Conservation (phyloP, 2,888 invertebrate species). For the Sinelater perroti region DNA sequence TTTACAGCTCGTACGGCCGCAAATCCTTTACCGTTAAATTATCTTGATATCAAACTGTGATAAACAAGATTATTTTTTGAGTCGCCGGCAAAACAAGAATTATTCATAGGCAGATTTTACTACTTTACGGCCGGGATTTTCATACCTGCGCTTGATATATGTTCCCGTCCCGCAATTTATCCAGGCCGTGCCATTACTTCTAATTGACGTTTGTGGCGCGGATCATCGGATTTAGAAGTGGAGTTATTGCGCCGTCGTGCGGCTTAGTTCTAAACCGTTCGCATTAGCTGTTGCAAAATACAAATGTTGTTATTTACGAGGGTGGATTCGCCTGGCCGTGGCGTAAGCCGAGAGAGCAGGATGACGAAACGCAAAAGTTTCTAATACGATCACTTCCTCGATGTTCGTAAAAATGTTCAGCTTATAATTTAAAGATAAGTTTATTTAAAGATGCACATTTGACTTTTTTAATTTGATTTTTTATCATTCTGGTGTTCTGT, state of each 20-base stretch:
- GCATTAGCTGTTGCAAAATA: too few relatives aligned
- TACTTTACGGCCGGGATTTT: constrained; percentile 25
- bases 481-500: too few relatives aligned
- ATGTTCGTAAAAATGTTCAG: too few relatives aligned
- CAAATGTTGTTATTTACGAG: too few relatives aligned
- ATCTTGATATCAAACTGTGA: constrained; percentile 35
- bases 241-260: constrained; percentile 6
- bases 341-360: too few relatives aligned
- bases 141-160: constrained; percentile 18
- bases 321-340: too few relatives aligned
- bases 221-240: constrained; percentile 3
- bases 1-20: constrained; percentile 27
- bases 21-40: constrained; percentile 34
- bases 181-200: constrained; percentile 14
- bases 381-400: too few relatives aligned
- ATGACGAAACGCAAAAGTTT: too few relatives aligned
- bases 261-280: too few relatives aligned
- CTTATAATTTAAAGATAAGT: too few relatives aligned
- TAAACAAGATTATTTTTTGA: constrained; percentile 35
- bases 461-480: too few relatives aligned
- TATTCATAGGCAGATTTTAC: constrained; percentile 24
- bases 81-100: constrained; percentile 26
- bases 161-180: constrained; percentile 15
- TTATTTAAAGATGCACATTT: too few relatives aligned
- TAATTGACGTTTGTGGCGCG: constrained; percentile 16